Base-by-base conservation (phyloP, 2,888 invertebrate genomes). In the Heteromurus nitidus region DNA sequence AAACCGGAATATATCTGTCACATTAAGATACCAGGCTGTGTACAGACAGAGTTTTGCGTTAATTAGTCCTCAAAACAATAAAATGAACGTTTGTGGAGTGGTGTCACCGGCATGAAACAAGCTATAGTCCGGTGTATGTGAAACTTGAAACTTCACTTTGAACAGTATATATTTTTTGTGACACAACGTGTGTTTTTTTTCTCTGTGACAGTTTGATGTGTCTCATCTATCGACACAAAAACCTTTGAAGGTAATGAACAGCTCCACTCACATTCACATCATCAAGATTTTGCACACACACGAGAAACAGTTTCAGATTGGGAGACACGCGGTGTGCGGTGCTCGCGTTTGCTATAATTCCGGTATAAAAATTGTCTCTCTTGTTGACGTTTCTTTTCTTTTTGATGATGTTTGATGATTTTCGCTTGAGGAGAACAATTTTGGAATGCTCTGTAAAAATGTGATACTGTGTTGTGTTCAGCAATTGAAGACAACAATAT, bases 181-280 rank as follows among this genome's bases (percentile, higher is more conserved):
- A 26, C 55, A 55, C 47, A 47, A 47, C 3, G n/a, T n/a, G n/a
- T n/a, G n/a, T n/a, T n/a, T n/a, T n/a, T n/a, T n/a, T n/a, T n/a
- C 24, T 13, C 26, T 13, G 55, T 60, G 60, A 60, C 60, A 60
- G 60, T 60, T 60, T 60, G 60, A 60, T 60, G 60, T 60, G 30
- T 60, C 60, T 60, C 60, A 31, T 60, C 60, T 60, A 60, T 60
- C 60, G 60, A 60, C 60, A 60, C 28, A n/a, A n/a, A n/a, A n/a
- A n/a, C n/a, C n/a, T n/a, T n/a, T n/a, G n/a, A 60, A 13, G 31
- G 55, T 26, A 30, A 31, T 60, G 60, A 60, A 60, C 31, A 47
- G 60, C 31, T 30, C 47, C n/a, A 5, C 11, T 13, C 47, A 47
- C 47, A 47, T 47, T 47, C 47, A 47, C 47, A 47, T 47, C n/a